Base-by-base conservation (phyloP, 2,888 invertebrate species). In the Drosophila yooni region DNA sequence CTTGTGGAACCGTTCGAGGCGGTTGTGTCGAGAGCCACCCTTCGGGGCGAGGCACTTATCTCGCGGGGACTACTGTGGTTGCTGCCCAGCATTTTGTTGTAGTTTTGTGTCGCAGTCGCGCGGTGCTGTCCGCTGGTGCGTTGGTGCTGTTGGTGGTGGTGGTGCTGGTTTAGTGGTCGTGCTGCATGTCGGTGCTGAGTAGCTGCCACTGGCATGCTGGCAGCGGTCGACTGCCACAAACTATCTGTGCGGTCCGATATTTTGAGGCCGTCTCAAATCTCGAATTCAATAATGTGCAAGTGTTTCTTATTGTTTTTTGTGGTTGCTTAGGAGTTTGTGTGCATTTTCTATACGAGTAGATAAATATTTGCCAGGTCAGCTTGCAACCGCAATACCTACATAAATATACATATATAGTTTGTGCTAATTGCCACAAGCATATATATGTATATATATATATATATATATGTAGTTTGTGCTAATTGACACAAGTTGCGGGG, bases 201-300 rank as follows among this genome's bases (percentile, higher is more conserved):
- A 52, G 66, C 64, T 21, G 84, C 79, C 25, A 54, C 56, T 66
- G 79, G 88, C 91, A 90, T 90, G 81, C 87, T 88, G 83, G 69
- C 82, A 78, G 82, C 88, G 70, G 90, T 87, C 74, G 87, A 83
- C 81, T 92, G 92, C 90, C 91, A 92, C 70, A 92, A 76, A 73
- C 92, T 92, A 56, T 92, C 92, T 69, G 92, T 92, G 74, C 82
- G 88, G 81, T 92, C 92, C 79, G 92, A 92, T 90, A 92, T 92
- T 65, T 82, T 92, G 91, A 89, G 73, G 88, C 87, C 74, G 85
- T 85, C 21, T 69, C 43, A 53, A 58, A 36, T n/a, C 11, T 13
- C n/a, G 10, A 50, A 53, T 53, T 6, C 15, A 46, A 46, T 25
- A 46, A 21, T 58, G 58, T 63, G 61, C 52, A 51, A 48, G 15